A percentile compares a stretch with the other conserved stretches of the same genome.
Conservation (phyloP, 2,888 invertebrate species). For the Pandemis corylana region DNA sequence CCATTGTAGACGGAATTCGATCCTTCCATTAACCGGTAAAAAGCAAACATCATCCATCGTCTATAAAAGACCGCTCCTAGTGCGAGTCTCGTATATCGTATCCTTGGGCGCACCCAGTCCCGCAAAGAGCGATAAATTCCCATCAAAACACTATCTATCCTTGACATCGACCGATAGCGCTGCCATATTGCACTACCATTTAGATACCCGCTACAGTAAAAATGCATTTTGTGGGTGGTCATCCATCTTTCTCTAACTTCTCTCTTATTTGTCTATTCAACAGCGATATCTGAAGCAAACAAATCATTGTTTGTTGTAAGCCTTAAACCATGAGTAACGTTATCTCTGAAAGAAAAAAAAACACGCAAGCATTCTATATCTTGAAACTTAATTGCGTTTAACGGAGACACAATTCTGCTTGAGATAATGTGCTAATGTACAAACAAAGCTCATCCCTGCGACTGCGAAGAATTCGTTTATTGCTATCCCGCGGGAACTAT, state of each 20-base stretch:
- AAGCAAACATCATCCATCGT: slow-evolving; percentile 65
- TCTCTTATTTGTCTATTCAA: slow-evolving; percentile 42
- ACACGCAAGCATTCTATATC: slow-evolving; percentile 1
- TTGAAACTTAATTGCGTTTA: not conserved
- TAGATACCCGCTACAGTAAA: slow-evolving; percentile 78
- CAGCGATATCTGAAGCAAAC: slow-evolving; percentile 39
- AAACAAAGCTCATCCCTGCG: not conserved
- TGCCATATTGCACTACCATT: slow-evolving; percentile 77
- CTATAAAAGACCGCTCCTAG: slow-evolving; percentile 72
- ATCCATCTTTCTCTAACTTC: slow-evolving; percentile 64
- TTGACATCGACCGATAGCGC: slow-evolving; percentile 74
- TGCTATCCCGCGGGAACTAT: no score
- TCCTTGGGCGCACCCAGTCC: slow-evolving; percentile 71
- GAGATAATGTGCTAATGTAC: no score
- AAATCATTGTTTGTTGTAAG: slow-evolving; percentile 38
- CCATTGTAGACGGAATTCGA: slow-evolving; percentile 57
- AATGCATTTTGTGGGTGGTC: slow-evolving; percentile 75
- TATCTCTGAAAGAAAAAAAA: slow-evolving; percentile 20
- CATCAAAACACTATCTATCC: slow-evolving; percentile 77
- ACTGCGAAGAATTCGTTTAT: no score
- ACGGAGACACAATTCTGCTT: not conserved
- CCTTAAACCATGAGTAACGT: slow-evolving; percentile 33
- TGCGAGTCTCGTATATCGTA: slow-evolving; percentile 65
- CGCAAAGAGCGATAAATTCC: slow-evolving; percentile 74
- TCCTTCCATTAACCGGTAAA: slow-evolving; percentile 72